phyloP scores from a whole-genome alignment of 2,888 invertebrate species.

The Pammene aurita region DNA sequence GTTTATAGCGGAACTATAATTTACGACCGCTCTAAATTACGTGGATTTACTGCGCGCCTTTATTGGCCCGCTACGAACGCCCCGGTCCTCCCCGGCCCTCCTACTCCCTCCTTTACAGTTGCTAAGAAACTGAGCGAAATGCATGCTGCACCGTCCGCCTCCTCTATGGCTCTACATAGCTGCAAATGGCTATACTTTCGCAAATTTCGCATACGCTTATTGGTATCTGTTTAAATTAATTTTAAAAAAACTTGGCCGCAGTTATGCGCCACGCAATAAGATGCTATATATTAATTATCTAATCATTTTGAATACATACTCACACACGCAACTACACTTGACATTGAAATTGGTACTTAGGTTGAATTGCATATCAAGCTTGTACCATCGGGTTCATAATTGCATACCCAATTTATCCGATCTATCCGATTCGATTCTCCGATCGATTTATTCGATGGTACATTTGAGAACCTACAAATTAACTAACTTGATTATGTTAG shows the following conservation, averaged over 20 bases:
- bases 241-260: too few species aligned
- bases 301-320: too few species aligned
- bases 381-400: too few species aligned
- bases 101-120: conserved; percentile 55
- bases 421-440: too few species aligned
- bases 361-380: too few species aligned
- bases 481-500: too few species aligned
- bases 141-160: conserved; percentile 10
- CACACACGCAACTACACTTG: too few species aligned
- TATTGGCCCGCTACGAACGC: conserved; percentile 78
- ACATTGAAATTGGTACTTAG: too few species aligned
- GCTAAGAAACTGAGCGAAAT: conserved; percentile 54
- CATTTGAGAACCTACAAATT: too few species aligned
- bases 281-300: neutral
- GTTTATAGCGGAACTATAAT: conserved; percentile 82
- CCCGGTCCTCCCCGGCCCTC: conserved; percentile 55
- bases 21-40: conserved; percentile 82
- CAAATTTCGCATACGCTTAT: neutral
- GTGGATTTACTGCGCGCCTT: conserved; percentile 82
- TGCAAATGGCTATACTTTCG: neutral
- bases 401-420: too few species aligned
- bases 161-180: neutral
- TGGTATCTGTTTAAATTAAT: too few species aligned
- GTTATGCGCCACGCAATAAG: neutral
- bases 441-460: too few species aligned